Percentiles rank a stretch among this genome's conserved stretches.
Evolutionary conservation across 2,888 invertebrate species (phyloP).

Genomic region (Epirrita christyi): DNA sequence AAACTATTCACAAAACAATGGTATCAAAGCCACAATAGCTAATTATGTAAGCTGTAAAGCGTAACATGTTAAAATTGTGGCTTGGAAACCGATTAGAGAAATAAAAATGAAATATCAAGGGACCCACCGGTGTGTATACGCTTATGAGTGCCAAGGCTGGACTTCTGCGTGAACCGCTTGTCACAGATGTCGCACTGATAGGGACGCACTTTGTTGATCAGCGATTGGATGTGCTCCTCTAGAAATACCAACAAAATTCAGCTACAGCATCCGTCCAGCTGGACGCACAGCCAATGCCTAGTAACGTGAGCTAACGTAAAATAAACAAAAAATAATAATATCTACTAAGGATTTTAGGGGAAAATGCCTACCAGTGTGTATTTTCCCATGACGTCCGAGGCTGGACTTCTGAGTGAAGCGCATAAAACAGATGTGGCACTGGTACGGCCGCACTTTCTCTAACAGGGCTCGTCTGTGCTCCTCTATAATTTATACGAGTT

Average conservation of each 20-base stretch:
- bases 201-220: constrained; percentile 86
- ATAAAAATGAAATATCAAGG: constrained; percentile 76
- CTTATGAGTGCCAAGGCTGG: constrained; percentile 92
- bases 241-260: constrained; percentile 84
- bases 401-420: constrained; percentile 91
- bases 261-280: constrained; percentile 76
- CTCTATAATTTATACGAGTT: constrained; percentile 83
- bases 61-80: constrained; percentile 63
- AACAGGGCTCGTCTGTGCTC: constrained; percentile 86
- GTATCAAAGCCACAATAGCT: constrained; percentile 78
- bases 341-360: constrained; percentile 83
- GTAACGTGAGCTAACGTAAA: constrained; percentile 72
- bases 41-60: constrained; percentile 44
- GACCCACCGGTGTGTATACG: constrained; percentile 90
- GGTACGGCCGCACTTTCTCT: constrained; percentile 87
- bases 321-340: constrained; percentile 58
- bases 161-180: constrained; percentile 93
- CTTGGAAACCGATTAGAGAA: constrained; percentile 76
- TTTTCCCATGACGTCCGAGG: constrained; percentile 89
- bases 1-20: constrained; percentile 83
- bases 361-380: constrained; percentile 87
- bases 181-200: constrained; percentile 90
- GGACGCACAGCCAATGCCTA: constrained; percentile 71
- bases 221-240: constrained; percentile 86
- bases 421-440: constrained; percentile 89